Percentiles rank a stretch among this genome's conserved stretches.
These are phyloP conservation scores for Pseudomyrmex flavicornis DNA, from an alignment of 1,140 invertebrate genomes.

Conservation along the genomic window DNA sequence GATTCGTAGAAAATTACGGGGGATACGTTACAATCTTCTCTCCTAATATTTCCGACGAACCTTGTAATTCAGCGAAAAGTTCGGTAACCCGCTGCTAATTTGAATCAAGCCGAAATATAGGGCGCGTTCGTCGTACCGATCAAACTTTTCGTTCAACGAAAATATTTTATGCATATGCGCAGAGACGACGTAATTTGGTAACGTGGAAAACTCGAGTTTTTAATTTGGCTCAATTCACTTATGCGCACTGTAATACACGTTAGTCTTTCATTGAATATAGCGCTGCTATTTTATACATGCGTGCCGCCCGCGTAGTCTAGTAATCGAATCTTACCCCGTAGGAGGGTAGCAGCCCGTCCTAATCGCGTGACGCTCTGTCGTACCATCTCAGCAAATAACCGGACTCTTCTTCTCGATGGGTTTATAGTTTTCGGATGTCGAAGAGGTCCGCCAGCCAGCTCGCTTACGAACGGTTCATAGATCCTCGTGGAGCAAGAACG, in stretches of 20 bases:
- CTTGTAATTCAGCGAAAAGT: slow-evolving; percentile 51
- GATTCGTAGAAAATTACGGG: slow-evolving; percentile 76
- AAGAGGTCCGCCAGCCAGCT: background rate
- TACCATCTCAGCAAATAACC: slow-evolving; percentile 2
- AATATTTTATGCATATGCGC: background rate
- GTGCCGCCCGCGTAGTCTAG: slow-evolving; percentile 12
- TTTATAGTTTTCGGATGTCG: slow-evolving; percentile 35
- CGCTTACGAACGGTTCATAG: slow-evolving; percentile 10
- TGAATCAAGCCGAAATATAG: slow-evolving; percentile 35
- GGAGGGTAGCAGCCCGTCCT: slow-evolving; percentile 18
- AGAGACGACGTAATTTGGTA: too few species aligned
- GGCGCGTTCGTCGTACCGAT: background rate
- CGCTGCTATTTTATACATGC: slow-evolving; percentile 19
- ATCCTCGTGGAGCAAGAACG: background rate
- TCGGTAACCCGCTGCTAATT: slow-evolving; percentile 26
- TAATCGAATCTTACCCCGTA: slow-evolving; percentile 40
- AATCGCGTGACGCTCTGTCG: slow-evolving; percentile 33
- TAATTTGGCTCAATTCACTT: background rate
- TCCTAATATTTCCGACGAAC: slow-evolving; percentile 53
- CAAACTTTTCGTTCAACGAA: slow-evolving; percentile 18
- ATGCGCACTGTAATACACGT: background rate
- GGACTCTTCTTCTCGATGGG: slow-evolving; percentile 13
- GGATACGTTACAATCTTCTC: slow-evolving; percentile 57
- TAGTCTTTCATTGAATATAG: background rate
- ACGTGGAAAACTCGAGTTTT: too few species aligned